Conservation (phyloP, 2,888 invertebrate species). For the Petrophora chlorosata region DNA sequence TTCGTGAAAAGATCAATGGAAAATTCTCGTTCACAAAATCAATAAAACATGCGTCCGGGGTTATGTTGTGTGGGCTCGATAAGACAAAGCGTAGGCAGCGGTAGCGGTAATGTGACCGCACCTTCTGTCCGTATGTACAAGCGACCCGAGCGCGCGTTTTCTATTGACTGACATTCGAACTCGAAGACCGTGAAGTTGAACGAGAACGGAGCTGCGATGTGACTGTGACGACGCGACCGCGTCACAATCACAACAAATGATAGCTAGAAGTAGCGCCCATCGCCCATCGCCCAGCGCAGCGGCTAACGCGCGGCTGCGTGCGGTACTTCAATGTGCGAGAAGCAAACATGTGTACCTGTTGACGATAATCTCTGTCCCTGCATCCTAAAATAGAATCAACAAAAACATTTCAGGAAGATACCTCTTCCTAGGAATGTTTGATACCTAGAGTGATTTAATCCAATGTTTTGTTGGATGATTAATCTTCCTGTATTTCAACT, state of each 20-base stretch:
- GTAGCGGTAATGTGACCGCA: conserved; percentile 54
- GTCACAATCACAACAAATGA: conserved; percentile 30
- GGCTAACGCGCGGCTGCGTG: neutral
- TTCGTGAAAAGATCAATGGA: conserved; percentile 49
- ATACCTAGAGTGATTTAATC: no score
- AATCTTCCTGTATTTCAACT: no score
- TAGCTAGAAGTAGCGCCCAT: conserved; percentile 6
- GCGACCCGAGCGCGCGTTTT: conserved; percentile 56
- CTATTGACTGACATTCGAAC: conserved; percentile 57
- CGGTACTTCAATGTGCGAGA: neutral
- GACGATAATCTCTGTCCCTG: neutral
- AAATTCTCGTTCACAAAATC: conserved; percentile 59
- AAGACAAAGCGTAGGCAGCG: conserved; percentile 60
- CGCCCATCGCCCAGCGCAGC: neutral
- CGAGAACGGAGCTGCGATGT: conserved; percentile 40
- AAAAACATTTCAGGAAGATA: neutral
- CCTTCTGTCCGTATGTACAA: conserved; percentile 48
- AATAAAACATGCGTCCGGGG: conserved; percentile 55
- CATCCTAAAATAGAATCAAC: neutral
- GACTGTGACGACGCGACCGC: conserved; percentile 39
- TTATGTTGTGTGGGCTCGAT: conserved; percentile 45
- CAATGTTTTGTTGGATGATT: no score
- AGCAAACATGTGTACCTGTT: neutral
- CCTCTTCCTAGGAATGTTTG: neutral
- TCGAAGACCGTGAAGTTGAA: conserved; percentile 44